Percentiles rank a stretch among this genome's conserved stretches.
These are phyloP conservation scores for Sclerodermus sp. DNA, from an alignment of 2,888 invertebrate species.

Conservation along the genomic window DNA sequence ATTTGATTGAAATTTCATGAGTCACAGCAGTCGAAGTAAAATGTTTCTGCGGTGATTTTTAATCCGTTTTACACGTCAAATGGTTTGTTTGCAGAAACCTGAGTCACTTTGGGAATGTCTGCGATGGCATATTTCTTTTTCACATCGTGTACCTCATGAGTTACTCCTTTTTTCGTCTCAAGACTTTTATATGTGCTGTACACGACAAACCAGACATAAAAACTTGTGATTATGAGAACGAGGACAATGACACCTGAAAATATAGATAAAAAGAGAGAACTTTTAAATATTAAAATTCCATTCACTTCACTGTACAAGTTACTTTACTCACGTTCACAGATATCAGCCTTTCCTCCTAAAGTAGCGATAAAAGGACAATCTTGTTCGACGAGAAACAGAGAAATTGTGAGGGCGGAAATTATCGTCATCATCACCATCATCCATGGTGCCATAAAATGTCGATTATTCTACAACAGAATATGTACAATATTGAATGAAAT, in stretches of 20 bases:
- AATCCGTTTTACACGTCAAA: constrained; percentile 32
- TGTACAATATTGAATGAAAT: neutral
- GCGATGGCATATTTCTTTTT: constrained; percentile 31
- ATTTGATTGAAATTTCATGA: too few relatives aligned
- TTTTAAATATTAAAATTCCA: neutral
- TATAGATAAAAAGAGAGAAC: neutral
- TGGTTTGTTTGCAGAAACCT: constrained; percentile 27
- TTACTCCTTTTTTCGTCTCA: constrained; percentile 49
- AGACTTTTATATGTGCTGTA: constrained; percentile 56
- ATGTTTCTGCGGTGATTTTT: neutral
- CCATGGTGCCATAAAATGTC: constrained; percentile 57
- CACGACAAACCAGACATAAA: constrained; percentile 56
- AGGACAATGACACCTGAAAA: constrained; percentile 41
- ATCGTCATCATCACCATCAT: constrained; percentile 54
- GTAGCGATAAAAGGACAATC: constrained; percentile 47
- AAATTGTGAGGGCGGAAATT: constrained; percentile 49
- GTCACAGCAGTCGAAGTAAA: too few relatives aligned
- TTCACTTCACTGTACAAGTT: neutral
- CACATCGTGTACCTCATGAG: constrained; percentile 45
- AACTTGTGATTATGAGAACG: constrained; percentile 36
- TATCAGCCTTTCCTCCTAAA: constrained; percentile 43
- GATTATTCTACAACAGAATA: constrained; percentile 50
- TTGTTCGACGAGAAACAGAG: constrained; percentile 48
- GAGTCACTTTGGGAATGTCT: constrained; percentile 24
- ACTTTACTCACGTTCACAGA: constrained; percentile 41